Evolutionary conservation across 2,797 vertebrate species (phyloP).

Genomic region (Sorex maritimensis): DNA sequence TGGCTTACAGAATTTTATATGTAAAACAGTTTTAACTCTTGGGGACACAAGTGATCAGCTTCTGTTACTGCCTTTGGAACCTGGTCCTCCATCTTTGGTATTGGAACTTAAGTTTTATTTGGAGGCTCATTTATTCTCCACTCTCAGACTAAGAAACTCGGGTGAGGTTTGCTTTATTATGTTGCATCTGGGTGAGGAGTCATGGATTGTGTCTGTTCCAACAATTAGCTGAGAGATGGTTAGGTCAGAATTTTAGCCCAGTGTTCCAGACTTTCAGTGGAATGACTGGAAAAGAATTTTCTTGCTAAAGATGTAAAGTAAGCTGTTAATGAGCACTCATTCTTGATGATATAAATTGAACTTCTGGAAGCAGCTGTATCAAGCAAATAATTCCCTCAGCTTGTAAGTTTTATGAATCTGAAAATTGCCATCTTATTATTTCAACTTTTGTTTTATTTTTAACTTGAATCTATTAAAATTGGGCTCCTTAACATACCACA

Average conservation of each 20-base stretch:
- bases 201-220: not conserved
- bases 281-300: not conserved
- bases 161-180: not conserved
- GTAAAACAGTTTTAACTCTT: slow-evolving; percentile 25
- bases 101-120: not conserved
- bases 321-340: not conserved
- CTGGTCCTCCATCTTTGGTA: not conserved
- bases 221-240: not conserved
- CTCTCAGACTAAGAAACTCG: not conserved
- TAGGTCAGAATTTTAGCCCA: not conserved
- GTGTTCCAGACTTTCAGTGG: not conserved
- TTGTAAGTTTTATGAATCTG: not conserved
- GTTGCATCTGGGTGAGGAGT: not conserved
- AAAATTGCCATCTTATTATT: slow-evolving; percentile 22
- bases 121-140: not conserved
- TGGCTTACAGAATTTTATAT: not conserved
- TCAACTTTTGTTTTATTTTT: slow-evolving; percentile 17
- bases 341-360: not conserved
- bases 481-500: not conserved
- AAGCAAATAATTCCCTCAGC: not conserved
- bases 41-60: not conserved
- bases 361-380: not conserved
- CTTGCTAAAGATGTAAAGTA: not conserved
- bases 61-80: not conserved
- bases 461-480: not conserved